These are phyloP conservation scores for Pseudomugil tenellus DNA, from an alignment of 2,797 vertebrate species.

Conservation along the genomic window DNA sequence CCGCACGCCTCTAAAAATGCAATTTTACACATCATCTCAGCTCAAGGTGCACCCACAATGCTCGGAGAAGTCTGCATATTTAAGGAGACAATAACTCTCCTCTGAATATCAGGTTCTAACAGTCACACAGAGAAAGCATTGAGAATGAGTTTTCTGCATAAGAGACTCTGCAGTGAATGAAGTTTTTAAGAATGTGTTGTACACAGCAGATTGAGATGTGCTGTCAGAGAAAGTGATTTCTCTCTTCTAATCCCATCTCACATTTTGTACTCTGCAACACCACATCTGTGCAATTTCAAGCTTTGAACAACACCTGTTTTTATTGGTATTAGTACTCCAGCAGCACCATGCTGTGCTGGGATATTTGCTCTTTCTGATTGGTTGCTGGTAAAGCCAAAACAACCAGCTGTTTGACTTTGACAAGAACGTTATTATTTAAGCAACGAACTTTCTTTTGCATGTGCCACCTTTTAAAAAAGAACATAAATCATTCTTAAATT, in stretches of 20 bases:
- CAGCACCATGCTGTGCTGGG: not conserved
- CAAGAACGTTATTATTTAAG: constrained; percentile 11
- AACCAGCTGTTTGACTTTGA: not conserved
- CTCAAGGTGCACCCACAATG: constrained; percentile 66
- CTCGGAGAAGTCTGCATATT: constrained; percentile 64
- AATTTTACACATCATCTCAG: constrained; percentile 72
- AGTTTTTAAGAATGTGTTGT: constrained; percentile 33
- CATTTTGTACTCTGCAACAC: constrained; percentile 47
- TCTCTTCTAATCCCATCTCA: constrained; percentile 40
- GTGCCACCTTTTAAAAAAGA: constrained; percentile 62
- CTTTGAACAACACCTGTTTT: not conserved
- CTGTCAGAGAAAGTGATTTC: constrained; percentile 54
- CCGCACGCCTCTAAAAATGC: constrained; percentile 67
- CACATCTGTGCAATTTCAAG: constrained; percentile 24
- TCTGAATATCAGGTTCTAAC: constrained; percentile 42
- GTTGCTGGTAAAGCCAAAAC: constrained; percentile 7
- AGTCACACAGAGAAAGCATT: constrained; percentile 36
- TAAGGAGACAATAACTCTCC: constrained; percentile 57
- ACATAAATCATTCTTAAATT: constrained; percentile 28
- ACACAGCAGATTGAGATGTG: constrained; percentile 37
- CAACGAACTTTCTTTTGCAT: not conserved
- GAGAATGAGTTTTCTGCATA: constrained; percentile 53
- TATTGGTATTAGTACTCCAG: constrained; percentile 5
- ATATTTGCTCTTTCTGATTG: constrained; percentile 23
- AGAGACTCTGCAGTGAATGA: constrained; percentile 39